A percentile compares a stretch with the other conserved stretches of the same genome.
Conservation (phyloP, 2,113 vertebrate genomes). For the Ochotona curzoniae region DNA sequence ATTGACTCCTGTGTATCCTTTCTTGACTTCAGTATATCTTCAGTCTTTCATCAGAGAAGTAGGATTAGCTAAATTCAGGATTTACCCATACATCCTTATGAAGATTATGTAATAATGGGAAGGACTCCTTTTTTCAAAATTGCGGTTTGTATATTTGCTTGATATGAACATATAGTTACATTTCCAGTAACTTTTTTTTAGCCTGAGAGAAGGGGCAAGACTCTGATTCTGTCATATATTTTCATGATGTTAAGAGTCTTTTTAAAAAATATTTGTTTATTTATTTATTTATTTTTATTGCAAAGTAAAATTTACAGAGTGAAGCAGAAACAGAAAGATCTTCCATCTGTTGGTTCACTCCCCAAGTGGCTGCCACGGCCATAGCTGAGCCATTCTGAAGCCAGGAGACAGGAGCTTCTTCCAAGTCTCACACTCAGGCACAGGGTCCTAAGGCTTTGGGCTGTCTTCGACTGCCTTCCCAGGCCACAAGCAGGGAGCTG, state of each 20-base stretch:
- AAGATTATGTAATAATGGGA: neutral
- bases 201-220: neutral
- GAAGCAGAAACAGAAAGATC: too few relatives aligned
- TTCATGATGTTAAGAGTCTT: neutral
- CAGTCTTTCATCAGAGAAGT: neutral
- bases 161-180: neutral
- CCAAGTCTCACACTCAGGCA: too few relatives aligned
- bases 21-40: neutral
- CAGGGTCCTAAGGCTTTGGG: too few relatives aligned
- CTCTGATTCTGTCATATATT: neutral
- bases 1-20: neutral
- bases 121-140: conserved; percentile 19
- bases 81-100: neutral
- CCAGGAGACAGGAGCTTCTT: too few relatives aligned
- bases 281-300: too few relatives aligned
- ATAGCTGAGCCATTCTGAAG: too few relatives aligned
- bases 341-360: too few relatives aligned
- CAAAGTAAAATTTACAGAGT: too few relatives aligned
- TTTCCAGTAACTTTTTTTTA: neutral
- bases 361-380: too few relatives aligned
- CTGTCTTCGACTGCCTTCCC: too few relatives aligned
- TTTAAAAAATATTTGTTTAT: too few relatives aligned
- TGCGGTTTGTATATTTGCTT: conserved; percentile 15
- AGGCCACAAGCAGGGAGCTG: too few relatives aligned
- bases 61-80: neutral